A percentile compares a stretch with the other conserved stretches of the same genome.
Conservation (phyloP, 2,113 vertebrate genomes). For the Melospiza melodia region DNA sequence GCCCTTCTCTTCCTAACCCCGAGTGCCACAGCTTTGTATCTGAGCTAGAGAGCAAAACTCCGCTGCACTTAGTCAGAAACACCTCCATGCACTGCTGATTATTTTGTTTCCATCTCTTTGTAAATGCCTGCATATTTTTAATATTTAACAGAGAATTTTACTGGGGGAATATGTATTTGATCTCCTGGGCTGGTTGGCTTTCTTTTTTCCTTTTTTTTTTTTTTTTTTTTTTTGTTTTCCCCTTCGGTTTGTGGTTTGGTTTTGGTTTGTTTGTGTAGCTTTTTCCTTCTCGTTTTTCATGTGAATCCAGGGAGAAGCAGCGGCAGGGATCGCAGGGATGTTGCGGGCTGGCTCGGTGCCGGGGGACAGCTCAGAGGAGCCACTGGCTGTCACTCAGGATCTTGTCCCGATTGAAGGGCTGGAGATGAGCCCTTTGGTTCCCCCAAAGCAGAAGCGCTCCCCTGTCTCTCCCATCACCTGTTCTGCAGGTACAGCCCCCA, state of each 20-base stretch:
- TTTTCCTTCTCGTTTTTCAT: neutral
- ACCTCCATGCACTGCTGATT: neutral
- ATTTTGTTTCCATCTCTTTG: neutral
- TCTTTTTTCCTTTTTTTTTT: neutral
- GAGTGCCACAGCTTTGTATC: neutral
- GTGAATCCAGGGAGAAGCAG: neutral
- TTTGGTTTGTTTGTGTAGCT: neutral
- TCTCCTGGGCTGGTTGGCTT: neutral
- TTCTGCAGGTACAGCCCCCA: too few species aligned
- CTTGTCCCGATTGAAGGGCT: too few species aligned
- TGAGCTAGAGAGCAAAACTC: neutral
- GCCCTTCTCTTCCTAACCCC: neutral
- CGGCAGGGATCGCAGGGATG: too few species aligned
- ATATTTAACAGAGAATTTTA: neutral
- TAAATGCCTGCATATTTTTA: neutral
- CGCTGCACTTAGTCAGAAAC: neutral
- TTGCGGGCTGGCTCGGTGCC: too few species aligned
- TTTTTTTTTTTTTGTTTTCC: rapidly evolving
- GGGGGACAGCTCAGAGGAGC: too few species aligned
- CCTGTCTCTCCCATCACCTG: too few species aligned
- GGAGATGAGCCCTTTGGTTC: too few species aligned
- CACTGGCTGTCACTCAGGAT: too few species aligned
- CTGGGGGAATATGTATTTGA: neutral
- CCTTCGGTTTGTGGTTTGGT: neutral
- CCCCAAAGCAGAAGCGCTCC: too few species aligned